A percentile compares a stretch with the other conserved stretches of the same genome.
phyloP scores from a whole-genome alignment of 2,888 invertebrate species.

The Apotomis capreana region DNA sequence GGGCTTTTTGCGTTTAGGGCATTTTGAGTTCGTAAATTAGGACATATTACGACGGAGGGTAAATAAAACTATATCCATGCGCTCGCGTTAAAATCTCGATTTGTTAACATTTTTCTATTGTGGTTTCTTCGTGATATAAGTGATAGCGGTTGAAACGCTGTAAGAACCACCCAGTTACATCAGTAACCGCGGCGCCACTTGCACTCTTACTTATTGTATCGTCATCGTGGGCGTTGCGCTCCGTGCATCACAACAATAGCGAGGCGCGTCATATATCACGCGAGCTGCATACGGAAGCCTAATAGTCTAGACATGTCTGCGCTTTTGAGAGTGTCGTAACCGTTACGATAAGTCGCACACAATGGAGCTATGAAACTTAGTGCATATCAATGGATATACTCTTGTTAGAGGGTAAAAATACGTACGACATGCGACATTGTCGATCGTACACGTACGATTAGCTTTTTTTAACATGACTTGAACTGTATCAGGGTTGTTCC shows the following conservation, averaged over 20 bases:
- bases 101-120: no score
- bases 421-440: background rate
- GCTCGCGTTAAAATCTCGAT: no score
- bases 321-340: conserved; percentile 11
- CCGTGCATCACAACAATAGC: conserved; percentile 29
- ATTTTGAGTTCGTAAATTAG: no score
- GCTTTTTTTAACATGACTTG: no score
- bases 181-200: conserved; percentile 18
- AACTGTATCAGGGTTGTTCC: no score
- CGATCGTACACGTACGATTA: no score
- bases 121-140: no score
- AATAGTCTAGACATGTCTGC: conserved; percentile 28
- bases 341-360: background rate
- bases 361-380: background rate
- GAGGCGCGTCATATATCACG: conserved; percentile 6
- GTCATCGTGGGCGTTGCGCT: conserved; percentile 5
- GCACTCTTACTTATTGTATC: conserved; percentile 23
- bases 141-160: no score
- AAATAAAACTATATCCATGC: no score
- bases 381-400: background rate
- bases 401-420: background rate
- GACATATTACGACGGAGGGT: no score
- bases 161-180: background rate
- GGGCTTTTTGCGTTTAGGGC: no score
- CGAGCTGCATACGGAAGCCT: conserved; percentile 21